A percentile compares a stretch with the other conserved stretches of the same genome.
Evolutionary conservation across 1,140 invertebrate genomes (phyloP).

Genomic region (Bacillus rossius): DNA sequence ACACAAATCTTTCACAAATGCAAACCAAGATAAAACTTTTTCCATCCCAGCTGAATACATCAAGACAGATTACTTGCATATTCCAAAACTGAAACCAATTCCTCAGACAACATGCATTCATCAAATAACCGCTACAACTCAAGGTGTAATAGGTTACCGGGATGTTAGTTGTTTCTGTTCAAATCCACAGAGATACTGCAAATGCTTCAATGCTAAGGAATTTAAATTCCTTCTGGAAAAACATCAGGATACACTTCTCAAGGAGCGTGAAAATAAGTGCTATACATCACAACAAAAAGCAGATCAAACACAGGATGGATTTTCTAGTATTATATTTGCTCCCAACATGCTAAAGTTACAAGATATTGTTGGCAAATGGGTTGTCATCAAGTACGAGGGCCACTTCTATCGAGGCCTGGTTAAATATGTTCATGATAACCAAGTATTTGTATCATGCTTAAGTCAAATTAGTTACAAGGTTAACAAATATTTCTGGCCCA

Average conservation of each 20-base stretch:
- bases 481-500: constrained; percentile 1
- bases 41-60: not conserved
- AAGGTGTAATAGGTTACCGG: not conserved
- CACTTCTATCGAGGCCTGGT: not conserved
- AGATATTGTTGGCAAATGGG: not conserved
- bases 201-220: too few species aligned
- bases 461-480: not conserved
- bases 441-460: not conserved
- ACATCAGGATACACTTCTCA: too few species aligned
- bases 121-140: not conserved
- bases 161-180: not conserved
- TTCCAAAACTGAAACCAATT: constrained; percentile 1
- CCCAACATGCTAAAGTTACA: not conserved
- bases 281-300: too few species aligned
- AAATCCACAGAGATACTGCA: not conserved
- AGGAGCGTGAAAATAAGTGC: too few species aligned
- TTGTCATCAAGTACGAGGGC: constrained; percentile 1
- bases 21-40: constrained; percentile 1
- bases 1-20: not conserved
- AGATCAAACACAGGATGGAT: too few species aligned
- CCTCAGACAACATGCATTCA: not conserved
- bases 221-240: too few species aligned
- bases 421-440: not conserved
- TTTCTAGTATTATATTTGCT: too few species aligned
- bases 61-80: not conserved